A percentile compares a stretch with the other conserved stretches of the same genome.
phyloP scores from a whole-genome alignment of 1,140 invertebrate species.

The Drosophila setifemur region DNA sequence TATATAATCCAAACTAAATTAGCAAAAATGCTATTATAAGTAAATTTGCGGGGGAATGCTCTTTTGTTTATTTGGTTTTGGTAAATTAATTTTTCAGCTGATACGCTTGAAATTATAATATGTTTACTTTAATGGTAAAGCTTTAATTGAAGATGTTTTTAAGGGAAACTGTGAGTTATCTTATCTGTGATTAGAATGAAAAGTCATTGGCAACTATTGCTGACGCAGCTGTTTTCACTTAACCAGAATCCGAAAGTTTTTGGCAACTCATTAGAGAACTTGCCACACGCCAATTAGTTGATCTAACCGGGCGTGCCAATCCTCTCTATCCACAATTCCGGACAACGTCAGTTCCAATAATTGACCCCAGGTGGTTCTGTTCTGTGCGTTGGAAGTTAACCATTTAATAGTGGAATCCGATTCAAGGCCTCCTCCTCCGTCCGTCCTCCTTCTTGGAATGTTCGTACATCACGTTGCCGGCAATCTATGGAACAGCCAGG shows the following conservation, averaged over 20 bases:
- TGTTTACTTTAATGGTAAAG: too few relatives aligned
- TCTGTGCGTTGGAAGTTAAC: constrained; percentile 14
- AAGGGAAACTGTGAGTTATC: background rate
- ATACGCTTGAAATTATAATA: too few relatives aligned
- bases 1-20: too few relatives aligned
- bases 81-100: too few relatives aligned
- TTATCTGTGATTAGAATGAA: constrained; percentile 29
- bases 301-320: constrained; percentile 17
- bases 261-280: constrained; percentile 67
- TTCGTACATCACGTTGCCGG: constrained; percentile 56
- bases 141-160: too few relatives aligned
- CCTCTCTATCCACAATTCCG: constrained; percentile 15
- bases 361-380: constrained; percentile 29
- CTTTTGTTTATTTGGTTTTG: background rate
- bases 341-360: constrained; percentile 45
- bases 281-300: constrained; percentile 68
- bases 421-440: constrained; percentile 19
- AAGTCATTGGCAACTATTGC: constrained; percentile 35
- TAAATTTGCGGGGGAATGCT: too few relatives aligned
- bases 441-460: constrained; percentile 4
- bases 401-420: background rate
- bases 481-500: constrained; percentile 22
- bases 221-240: constrained; percentile 36
- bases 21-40: too few relatives aligned
- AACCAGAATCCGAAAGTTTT: constrained; percentile 35